Evolutionary conservation across 2,888 invertebrate species (phyloP).

Genomic region (Polylopha cassiicola): DNA sequence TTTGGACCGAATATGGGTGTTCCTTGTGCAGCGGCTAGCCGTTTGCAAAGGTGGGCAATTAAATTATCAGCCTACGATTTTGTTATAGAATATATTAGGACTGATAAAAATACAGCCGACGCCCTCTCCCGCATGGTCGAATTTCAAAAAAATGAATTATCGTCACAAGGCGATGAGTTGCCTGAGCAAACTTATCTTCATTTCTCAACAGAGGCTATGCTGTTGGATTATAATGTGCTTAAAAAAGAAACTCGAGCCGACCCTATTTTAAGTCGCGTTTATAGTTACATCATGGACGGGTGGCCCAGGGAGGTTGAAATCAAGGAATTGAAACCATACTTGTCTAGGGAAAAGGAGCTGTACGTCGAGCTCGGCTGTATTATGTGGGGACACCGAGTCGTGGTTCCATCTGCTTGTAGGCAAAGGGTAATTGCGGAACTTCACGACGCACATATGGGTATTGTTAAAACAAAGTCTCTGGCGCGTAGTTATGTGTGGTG

Average conservation of each 20-base stretch:
- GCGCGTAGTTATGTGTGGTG: constrained; percentile 27
- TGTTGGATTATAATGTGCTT: constrained; percentile 9
- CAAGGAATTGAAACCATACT: not conserved
- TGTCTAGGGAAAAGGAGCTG: constrained; percentile 1
- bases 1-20: constrained; percentile 15
- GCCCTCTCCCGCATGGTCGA: constrained; percentile 12
- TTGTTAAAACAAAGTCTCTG: constrained; percentile 26
- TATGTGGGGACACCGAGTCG: constrained; percentile 25
- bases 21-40: constrained; percentile 16
- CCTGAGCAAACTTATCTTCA: constrained; percentile 14
- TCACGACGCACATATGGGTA: constrained; percentile 25
- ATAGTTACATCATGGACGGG: constrained; percentile 2
- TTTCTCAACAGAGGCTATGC: constrained; percentile 11
- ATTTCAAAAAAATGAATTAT: not conserved
- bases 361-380: constrained; percentile 19
- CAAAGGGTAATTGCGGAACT: constrained; percentile 6
- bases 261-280: constrained; percentile 5
- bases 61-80: constrained; percentile 14
- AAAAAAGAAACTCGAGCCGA: constrained; percentile 1
- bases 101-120: constrained; percentile 19
- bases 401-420: constrained; percentile 20
- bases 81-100: constrained; percentile 19
- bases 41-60: constrained; percentile 22
- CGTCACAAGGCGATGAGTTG: not conserved
- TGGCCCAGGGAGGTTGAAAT: constrained; percentile 6